Evolutionary conservation across 2,888 invertebrate genomes (phyloP).

Genomic region (Microctonus aethiopoides): DNA sequence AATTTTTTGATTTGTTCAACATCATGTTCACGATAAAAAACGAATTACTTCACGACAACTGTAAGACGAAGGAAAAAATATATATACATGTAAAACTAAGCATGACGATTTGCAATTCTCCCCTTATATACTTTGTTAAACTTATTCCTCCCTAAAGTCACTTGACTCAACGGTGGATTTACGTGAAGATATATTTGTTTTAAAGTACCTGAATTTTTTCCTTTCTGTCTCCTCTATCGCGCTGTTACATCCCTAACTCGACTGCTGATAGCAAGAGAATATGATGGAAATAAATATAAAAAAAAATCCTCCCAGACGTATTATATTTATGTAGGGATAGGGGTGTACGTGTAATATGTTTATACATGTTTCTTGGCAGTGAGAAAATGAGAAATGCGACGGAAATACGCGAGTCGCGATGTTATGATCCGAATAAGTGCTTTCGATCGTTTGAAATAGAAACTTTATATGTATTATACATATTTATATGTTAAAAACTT

Average conservation of each 20-base stretch:
- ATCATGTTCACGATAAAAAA: constrained; percentile 8
- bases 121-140: constrained; percentile 15
- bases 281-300: neutral
- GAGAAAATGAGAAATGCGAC: constrained; percentile 47
- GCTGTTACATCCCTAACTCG: constrained; percentile 13
- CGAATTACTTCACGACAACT: neutral
- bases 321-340: constrained; percentile 7
- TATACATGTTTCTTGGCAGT: neutral
- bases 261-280: neutral
- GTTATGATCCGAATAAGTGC: constrained; percentile 65
- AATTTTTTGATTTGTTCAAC: constrained; percentile 15
- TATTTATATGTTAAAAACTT: too few species aligned
- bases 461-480: constrained; percentile 17
- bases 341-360: constrained; percentile 8
- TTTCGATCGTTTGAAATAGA: constrained; percentile 41
- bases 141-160: constrained; percentile 14
- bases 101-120: constrained; percentile 31
- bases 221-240: constrained; percentile 9
- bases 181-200: constrained; percentile 66
- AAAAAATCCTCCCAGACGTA: neutral
- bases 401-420: constrained; percentile 52
- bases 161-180: constrained; percentile 54
- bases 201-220: constrained; percentile 56
- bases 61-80: neutral
- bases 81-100: constrained; percentile 30